Evolutionary conservation across 2,888 invertebrate genomes (phyloP).

Genomic region (Vandiemenella viatica): DNA sequence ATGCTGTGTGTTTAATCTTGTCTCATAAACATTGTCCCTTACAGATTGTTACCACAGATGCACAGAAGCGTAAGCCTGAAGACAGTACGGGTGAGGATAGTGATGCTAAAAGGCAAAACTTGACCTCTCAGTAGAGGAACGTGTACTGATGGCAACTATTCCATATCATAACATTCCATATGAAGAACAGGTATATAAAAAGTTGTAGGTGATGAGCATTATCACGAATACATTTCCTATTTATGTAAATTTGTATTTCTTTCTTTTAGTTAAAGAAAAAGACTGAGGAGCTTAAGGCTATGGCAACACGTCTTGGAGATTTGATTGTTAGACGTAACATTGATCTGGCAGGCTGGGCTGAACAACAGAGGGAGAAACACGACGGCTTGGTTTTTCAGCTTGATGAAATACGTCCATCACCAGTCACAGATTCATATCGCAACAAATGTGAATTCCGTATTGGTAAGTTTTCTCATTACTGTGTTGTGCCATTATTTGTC

Average conservation of each 20-base stretch:
- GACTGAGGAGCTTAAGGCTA: constrained; percentile 18
- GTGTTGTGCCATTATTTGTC: too few species aligned
- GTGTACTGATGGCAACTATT: constrained; percentile 23
- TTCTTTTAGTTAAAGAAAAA: constrained; percentile 21
- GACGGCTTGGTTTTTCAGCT: constrained; percentile 20
- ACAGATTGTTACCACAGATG: constrained; percentile 20
- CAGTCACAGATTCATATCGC: constrained; percentile 33
- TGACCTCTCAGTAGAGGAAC: constrained; percentile 22
- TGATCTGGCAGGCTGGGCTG: constrained; percentile 17
- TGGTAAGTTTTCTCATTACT: constrained; percentile 27
- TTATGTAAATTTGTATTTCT: too few species aligned
- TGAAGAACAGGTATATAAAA: constrained; percentile 26
- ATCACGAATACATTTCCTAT: too few species aligned
- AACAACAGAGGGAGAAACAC: constrained; percentile 17
- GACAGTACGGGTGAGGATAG: constrained; percentile 14
- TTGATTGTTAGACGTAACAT: constrained; percentile 19
- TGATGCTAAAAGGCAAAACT: constrained; percentile 20
- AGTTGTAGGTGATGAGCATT: too few species aligned
- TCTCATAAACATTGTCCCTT: too few species aligned
- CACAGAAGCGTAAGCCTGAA: constrained; percentile 15
- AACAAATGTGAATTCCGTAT: constrained; percentile 48
- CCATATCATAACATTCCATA: constrained; percentile 25
- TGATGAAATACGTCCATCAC: constrained; percentile 25
- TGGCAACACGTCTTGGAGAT: constrained; percentile 18
- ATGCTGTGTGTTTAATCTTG: too few species aligned